Conservation (phyloP, 2,113 vertebrate genomes). For the Mirounga angustirostris region DNA sequence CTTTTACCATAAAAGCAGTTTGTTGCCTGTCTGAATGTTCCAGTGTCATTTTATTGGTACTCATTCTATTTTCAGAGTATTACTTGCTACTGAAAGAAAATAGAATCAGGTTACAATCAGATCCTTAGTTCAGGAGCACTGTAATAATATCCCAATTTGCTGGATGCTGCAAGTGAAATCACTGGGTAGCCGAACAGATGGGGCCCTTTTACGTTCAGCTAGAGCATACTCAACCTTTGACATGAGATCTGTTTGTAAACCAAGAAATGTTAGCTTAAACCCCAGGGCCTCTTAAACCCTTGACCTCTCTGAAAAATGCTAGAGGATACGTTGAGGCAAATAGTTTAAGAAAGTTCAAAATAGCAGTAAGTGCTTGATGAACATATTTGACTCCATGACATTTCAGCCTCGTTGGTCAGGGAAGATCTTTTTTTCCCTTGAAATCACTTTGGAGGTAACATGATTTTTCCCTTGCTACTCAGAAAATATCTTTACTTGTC, state of each 20-base stretch:
- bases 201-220: conserved; percentile 21
- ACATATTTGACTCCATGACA: conserved; percentile 24
- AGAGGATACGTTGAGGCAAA: conserved; percentile 52
- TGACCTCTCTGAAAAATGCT: conserved; percentile 61
- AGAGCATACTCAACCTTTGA: conserved; percentile 46
- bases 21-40: not conserved
- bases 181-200: not conserved
- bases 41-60: not conserved
- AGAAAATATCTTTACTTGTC: conserved; percentile 43
- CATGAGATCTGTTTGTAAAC: conserved; percentile 55
- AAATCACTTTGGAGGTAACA: conserved; percentile 57
- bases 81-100: conserved; percentile 45
- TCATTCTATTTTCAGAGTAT: conserved; percentile 20
- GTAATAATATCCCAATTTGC: not conserved
- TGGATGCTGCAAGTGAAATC: not conserved
- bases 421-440: conserved; percentile 5
- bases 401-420: conserved; percentile 20
- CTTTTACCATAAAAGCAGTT: conserved; percentile 14
- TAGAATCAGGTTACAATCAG: not conserved
- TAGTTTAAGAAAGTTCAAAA: conserved; percentile 64
- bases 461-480: conserved; percentile 48
- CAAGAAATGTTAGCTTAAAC: conserved; percentile 59
- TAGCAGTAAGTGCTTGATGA: conserved; percentile 62
- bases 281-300: conserved; percentile 11
- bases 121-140: not conserved